These are phyloP conservation scores for Lepidotrigona ventralis DNA, from an alignment of 1,140 invertebrate species.

Conservation along the genomic window DNA sequence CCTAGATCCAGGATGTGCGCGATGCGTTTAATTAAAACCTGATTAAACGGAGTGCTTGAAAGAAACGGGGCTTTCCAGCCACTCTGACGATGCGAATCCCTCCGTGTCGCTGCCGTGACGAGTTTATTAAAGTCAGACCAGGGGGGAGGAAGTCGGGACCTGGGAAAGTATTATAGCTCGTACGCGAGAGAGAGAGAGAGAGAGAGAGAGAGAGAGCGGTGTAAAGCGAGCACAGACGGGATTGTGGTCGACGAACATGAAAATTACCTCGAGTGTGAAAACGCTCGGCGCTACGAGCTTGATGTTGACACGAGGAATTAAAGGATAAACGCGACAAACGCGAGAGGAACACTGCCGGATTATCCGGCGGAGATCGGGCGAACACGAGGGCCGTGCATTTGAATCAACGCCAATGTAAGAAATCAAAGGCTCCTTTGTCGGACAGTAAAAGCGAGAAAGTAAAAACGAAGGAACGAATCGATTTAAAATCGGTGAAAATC, in stretches of 20 bases:
- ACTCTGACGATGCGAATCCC: neutral
- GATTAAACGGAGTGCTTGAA: too few species aligned
- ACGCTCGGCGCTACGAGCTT: neutral
- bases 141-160: neutral
- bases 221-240: neutral
- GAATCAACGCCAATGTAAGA: neutral
- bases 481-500: too few species aligned
- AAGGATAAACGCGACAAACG: neutral
- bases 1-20: too few species aligned
- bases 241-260: constrained; percentile 3
- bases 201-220: too few species aligned
- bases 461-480: too few species aligned
- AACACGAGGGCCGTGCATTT: too few species aligned
- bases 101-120: too few species aligned
- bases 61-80: too few species aligned
- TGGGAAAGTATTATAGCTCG: too few species aligned
- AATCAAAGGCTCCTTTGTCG: neutral
- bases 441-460: too few species aligned
- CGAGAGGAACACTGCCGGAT: constrained; percentile 9
- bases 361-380: neutral
- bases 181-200: too few species aligned
- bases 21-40: neutral
- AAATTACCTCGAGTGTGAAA: constrained; percentile 10
- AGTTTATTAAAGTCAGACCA: constrained; percentile 3
- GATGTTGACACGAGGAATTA: constrained; percentile 28